Evolutionary conservation across 1,140 invertebrate species (phyloP).

Genomic region (Drosophila arawakana): DNA sequence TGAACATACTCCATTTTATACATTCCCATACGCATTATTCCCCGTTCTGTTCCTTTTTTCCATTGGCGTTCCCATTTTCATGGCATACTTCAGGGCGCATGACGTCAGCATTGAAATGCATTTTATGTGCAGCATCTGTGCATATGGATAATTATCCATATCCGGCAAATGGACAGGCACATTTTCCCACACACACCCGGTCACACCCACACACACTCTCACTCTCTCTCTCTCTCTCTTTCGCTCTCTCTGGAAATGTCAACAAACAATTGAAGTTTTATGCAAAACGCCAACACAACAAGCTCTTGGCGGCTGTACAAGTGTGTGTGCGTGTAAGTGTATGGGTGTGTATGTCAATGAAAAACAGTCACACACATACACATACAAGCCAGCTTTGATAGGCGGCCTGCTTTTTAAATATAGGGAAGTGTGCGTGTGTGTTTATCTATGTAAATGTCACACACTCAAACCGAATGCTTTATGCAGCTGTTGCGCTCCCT

Average conservation of each 20-base stretch:
- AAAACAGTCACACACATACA: slow-evolving; percentile 3
- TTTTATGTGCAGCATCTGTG: slow-evolving; percentile 26
- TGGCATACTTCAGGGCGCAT: slow-evolving; percentile 27
- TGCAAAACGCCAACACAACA: slow-evolving; percentile 43
- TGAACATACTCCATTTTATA: background rate
- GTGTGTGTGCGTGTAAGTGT: slow-evolving; percentile 2
- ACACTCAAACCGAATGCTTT: slow-evolving; percentile 14
- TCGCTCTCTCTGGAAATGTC: slow-evolving; percentile 36
- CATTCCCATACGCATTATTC: background rate
- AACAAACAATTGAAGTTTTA: slow-evolving; percentile 54
- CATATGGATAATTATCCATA: slow-evolving; percentile 37
- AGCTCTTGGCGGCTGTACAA: slow-evolving; percentile 21
- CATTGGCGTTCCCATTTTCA: background rate
- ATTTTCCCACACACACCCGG: background rate
- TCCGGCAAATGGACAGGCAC: slow-evolving; percentile 7
- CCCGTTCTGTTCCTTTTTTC: background rate
- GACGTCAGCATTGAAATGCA: slow-evolving; percentile 33
- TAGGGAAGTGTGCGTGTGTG: slow-evolving; percentile 4
- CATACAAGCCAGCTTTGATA: background rate
- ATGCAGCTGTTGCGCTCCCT: slow-evolving; percentile 37
- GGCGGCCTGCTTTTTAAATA: slow-evolving; percentile 24
- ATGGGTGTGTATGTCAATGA: slow-evolving; percentile 29
- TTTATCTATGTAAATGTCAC: slow-evolving; percentile 47
- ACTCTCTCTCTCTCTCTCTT: background rate
- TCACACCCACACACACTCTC: background rate